phyloP scores from a whole-genome alignment of 2,113 vertebrate species.

The Etheostoma cragini region DNA sequence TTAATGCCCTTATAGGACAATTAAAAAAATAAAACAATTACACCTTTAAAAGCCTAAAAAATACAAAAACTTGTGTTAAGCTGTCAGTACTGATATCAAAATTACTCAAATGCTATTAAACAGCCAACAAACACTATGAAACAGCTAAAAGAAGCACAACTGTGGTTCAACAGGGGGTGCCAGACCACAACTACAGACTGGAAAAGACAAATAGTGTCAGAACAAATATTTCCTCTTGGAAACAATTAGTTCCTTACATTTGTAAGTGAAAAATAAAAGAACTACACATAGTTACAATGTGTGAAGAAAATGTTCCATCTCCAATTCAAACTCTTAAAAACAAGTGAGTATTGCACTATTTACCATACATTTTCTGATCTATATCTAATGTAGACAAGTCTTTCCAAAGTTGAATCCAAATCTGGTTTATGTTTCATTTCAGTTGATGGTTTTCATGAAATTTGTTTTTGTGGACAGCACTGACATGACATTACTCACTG shows the following conservation, averaged over 20 bases:
- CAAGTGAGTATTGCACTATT: neutral
- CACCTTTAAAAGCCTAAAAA: neutral
- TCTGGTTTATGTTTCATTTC: neutral
- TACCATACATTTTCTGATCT: neutral
- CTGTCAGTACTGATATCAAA: neutral
- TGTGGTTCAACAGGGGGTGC: slow-evolving; percentile 54
- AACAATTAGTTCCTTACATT: neutral
- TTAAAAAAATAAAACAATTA: slow-evolving; percentile 8
- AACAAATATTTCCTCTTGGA: neutral
- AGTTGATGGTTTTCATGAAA: neutral
- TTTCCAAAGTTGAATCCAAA: neutral
- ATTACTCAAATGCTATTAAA: slow-evolving; percentile 6
- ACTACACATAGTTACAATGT: neutral
- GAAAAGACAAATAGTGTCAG: neutral
- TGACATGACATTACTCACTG: slow-evolving; percentile 88
- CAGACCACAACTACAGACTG: slow-evolving; percentile 28
- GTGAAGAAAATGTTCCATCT: neutral
- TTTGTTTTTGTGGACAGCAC: slow-evolving; percentile 9
- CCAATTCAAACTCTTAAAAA: neutral
- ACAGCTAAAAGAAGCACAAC: slow-evolving; percentile 35
- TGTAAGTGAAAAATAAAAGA: neutral
- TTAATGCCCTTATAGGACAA: neutral
- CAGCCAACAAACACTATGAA: neutral
- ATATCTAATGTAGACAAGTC: neutral
- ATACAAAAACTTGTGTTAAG: neutral